Evolutionary conservation across 2,888 invertebrate genomes (phyloP).

Genomic region (Pseudoips prasinana): DNA sequence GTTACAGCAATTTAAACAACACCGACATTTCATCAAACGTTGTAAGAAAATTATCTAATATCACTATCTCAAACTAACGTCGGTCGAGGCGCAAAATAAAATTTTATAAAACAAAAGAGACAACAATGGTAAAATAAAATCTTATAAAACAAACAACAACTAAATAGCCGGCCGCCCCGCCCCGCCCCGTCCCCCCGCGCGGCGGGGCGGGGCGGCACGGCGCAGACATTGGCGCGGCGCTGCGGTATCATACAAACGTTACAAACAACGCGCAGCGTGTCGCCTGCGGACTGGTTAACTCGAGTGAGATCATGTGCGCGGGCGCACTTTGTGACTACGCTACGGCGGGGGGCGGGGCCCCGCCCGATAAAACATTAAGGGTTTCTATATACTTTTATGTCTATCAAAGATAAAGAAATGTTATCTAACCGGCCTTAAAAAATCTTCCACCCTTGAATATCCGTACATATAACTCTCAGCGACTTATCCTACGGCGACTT

Average conservation of each 20-base stretch:
- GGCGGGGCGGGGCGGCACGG: neutral
- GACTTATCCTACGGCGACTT: conserved; percentile 4
- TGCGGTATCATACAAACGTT: conserved; percentile 1
- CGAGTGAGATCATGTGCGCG: conserved; percentile 53
- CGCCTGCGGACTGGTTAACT: conserved; percentile 39
- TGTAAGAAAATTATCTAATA: conserved; percentile 67
- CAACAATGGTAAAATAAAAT: conserved; percentile 74
- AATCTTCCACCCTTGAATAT: too few relatives aligned
- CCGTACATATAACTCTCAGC: too few relatives aligned
- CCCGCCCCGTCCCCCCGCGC: neutral
- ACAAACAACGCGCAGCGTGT: neutral
- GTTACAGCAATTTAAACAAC: conserved; percentile 10
- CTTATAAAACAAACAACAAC: conserved; percentile 68
- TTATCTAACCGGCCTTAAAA: too few relatives aligned
- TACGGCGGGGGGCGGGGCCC: neutral
- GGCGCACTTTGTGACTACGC: conserved; percentile 39
- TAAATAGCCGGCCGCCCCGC: conserved; percentile 36
- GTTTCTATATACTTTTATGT: too few relatives aligned
- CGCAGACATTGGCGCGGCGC: conserved; percentile 7
- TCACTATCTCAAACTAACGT: conserved; percentile 58
- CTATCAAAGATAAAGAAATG: too few relatives aligned
- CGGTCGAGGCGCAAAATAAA: conserved; percentile 69
- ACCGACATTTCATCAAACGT: conserved; percentile 31
- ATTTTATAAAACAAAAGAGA: conserved; percentile 63
- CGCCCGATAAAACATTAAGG: too few relatives aligned